Conservation (phyloP, 2,888 invertebrate genomes). For the Drosophila subsilvestris region DNA sequence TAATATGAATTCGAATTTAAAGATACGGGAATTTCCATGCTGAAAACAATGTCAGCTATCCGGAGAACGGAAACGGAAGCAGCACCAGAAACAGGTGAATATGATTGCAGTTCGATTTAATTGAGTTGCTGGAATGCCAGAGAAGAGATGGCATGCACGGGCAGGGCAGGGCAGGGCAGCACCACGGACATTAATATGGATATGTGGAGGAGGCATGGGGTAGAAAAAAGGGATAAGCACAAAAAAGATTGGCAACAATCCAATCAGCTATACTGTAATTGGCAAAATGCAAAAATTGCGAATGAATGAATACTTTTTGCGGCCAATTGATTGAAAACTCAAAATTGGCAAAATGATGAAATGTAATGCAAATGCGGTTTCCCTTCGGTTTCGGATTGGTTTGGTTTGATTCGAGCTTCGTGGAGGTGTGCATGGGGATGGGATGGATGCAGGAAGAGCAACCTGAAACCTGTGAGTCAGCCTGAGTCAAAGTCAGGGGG, state of each 20-base stretch:
- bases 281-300: constrained; percentile 67
- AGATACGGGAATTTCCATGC: constrained; percentile 41
- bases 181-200: constrained; percentile 6
- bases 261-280: constrained; percentile 73
- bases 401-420: neutral
- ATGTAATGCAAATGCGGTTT: constrained; percentile 45
- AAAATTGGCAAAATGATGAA: constrained; percentile 61
- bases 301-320: constrained; percentile 70
- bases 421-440: too few relatives aligned
- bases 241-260: constrained; percentile 65
- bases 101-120: constrained; percentile 73
- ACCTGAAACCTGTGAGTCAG: too few relatives aligned
- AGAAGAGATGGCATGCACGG: constrained; percentile 1
- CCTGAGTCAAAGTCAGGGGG: too few relatives aligned
- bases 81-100: constrained; percentile 54
- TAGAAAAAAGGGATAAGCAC: constrained; percentile 12
- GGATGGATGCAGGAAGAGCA: too few relatives aligned
- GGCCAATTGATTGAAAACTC: constrained; percentile 67
- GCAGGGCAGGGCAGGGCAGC: constrained; percentile 14
- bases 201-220: constrained; percentile 1
- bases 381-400: neutral
- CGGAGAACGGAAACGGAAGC: constrained; percentile 20
- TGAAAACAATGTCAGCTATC: constrained; percentile 1
- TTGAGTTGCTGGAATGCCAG: constrained; percentile 64
- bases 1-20: constrained; percentile 71